Conservation (phyloP, 2,113 vertebrate genomes). For the Scatophagus argus region DNA sequence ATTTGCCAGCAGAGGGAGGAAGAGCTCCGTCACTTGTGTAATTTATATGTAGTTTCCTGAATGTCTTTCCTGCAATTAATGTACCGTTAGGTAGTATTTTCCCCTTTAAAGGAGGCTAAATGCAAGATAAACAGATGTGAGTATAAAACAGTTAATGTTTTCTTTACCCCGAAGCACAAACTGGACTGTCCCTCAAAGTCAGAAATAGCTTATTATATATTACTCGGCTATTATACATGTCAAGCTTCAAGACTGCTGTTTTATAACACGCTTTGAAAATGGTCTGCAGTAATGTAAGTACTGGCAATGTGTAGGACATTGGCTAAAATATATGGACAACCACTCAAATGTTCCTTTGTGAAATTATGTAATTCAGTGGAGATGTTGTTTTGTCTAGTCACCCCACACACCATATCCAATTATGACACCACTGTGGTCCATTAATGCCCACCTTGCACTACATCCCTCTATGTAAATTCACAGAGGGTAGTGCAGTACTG, state of each 20-base stretch:
- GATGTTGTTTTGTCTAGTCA: neutral
- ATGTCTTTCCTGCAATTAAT: neutral
- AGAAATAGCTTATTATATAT: neutral
- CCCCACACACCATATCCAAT: neutral
- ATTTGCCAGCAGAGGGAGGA: slow-evolving; percentile 60
- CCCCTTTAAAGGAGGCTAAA: neutral
- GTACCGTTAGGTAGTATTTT: neutral
- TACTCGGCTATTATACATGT: no score
- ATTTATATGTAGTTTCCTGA: neutral
- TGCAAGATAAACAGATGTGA: neutral
- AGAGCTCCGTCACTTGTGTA: slow-evolving; percentile 22
- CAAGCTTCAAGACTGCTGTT: neutral
- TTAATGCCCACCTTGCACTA: slow-evolving; percentile 2
- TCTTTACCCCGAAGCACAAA: neutral
- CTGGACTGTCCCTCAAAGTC: no score
- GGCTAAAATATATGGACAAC: neutral
- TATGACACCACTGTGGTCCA: neutral
- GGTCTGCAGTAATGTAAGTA: neutral
- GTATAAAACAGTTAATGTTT: neutral
- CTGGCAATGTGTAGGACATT: neutral
- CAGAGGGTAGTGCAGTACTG: neutral
- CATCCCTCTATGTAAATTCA: slow-evolving; percentile 21
- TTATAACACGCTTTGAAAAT: neutral
- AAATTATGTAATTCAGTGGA: neutral
- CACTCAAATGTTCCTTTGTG: neutral